These are phyloP conservation scores for Ridgeia piscesae DNA, from an alignment of 1,140 invertebrate species.

Conservation along the genomic window DNA sequence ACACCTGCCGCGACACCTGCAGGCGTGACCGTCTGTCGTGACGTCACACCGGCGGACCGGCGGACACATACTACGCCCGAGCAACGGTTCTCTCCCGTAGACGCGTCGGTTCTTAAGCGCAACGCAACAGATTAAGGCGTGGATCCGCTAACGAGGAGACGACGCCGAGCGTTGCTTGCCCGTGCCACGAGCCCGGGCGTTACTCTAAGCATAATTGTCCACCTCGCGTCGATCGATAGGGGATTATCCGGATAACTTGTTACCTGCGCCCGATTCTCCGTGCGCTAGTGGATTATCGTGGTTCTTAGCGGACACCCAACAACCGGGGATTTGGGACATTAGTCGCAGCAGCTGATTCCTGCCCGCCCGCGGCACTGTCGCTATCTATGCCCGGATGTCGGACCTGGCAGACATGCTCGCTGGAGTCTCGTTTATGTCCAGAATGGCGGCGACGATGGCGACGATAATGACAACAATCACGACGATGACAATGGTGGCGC, in stretches of 20 bases:
- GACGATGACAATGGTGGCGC: background rate
- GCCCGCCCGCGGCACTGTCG: too few species aligned
- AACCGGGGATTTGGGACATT: background rate
- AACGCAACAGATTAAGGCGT: background rate
- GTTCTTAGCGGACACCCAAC: background rate
- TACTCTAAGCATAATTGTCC: slow-evolving; percentile 1
- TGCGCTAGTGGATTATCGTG: background rate
- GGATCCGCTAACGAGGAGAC: background rate
- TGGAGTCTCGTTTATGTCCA: background rate
- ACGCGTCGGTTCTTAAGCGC: background rate
- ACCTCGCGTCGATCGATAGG: background rate
- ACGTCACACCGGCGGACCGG: background rate
- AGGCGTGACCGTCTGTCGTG: background rate
- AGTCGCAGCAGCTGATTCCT: background rate
- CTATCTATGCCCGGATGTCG: background rate
- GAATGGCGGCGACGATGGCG: background rate
- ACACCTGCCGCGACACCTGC: background rate
- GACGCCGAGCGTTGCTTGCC: background rate
- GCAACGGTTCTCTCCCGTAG: background rate
- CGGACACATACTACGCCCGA: background rate
- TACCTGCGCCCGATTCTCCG: background rate
- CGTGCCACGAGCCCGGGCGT: background rate
- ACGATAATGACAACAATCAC: background rate
- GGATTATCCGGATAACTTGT: background rate
- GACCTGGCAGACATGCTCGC: too few species aligned